Evolutionary conservation across 2,113 vertebrate species (phyloP).

Genomic region (Megaceryle torquata): DNA sequence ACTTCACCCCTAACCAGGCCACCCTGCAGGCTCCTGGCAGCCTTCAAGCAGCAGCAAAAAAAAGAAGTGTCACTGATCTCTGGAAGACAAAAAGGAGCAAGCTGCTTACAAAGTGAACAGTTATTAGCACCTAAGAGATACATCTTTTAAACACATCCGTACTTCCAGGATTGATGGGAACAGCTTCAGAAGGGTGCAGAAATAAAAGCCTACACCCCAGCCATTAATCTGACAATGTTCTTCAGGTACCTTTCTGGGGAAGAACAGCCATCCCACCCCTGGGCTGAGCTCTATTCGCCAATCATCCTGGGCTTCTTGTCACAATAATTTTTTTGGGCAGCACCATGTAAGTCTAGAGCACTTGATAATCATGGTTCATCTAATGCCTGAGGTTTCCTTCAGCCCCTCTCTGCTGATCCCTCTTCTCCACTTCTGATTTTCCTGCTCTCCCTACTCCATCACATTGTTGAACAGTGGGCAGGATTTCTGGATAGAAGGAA

Average conservation of each 20-base stretch:
- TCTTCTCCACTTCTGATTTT: neutral
- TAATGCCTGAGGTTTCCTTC: neutral
- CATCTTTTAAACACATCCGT: neutral
- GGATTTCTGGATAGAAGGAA: neutral
- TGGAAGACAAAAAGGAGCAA: neutral
- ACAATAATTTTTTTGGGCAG: neutral
- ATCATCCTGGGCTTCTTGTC: neutral
- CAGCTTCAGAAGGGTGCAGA: neutral
- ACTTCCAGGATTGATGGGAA: neutral
- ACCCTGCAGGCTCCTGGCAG: neutral
- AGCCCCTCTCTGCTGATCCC: neutral
- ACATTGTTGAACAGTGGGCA: neutral
- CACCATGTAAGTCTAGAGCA: neutral
- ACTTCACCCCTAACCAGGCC: constrained; percentile 15
- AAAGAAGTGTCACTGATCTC: neutral
- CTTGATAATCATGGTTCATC: neutral
- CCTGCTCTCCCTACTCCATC: neutral
- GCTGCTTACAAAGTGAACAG: neutral
- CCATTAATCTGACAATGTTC: neutral
- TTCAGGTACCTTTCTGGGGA: neutral
- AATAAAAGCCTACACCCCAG: neutral
- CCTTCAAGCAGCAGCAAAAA: neutral
- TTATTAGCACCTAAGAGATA: neutral
- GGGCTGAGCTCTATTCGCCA: neutral
- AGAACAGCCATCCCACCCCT: neutral